phyloP scores from a whole-genome alignment of 2,888 invertebrate species.

The Idaea aversata region DNA sequence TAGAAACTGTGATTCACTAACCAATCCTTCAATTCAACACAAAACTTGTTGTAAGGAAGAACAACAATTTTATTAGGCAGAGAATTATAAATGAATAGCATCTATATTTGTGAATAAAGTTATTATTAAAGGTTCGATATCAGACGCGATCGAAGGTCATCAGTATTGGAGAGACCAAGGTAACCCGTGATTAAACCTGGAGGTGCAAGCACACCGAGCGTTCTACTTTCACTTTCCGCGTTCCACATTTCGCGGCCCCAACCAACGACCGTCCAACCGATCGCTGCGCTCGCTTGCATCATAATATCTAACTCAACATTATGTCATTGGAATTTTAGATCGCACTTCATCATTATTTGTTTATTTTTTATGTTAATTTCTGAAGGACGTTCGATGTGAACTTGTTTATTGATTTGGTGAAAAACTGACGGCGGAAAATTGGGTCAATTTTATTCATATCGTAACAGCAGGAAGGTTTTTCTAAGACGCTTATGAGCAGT shows the following conservation, averaged over 20 bases:
- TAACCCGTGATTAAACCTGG: background rate
- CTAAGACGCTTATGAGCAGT: no score
- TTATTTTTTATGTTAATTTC: slow-evolving; percentile 46
- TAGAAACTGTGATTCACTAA: no score
- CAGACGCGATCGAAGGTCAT: background rate
- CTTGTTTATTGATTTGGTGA: background rate
- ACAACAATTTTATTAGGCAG: no score
- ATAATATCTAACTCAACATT: slow-evolving; percentile 40
- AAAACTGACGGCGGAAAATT: background rate
- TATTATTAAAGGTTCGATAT: no score
- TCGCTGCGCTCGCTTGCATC: slow-evolving; percentile 55
- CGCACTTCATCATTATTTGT: slow-evolving; percentile 39
- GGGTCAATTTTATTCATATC: background rate
- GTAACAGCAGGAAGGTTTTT: no score
- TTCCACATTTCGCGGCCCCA: slow-evolving; percentile 55
- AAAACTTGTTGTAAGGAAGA: no score
- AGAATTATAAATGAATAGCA: no score
- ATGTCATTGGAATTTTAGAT: slow-evolving; percentile 64
- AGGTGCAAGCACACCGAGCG: slow-evolving; percentile 26
- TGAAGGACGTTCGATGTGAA: slow-evolving; percentile 56
- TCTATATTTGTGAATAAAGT: no score
- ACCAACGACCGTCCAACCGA: slow-evolving; percentile 43
- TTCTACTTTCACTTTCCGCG: slow-evolving; percentile 69
- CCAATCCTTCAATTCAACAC: no score
- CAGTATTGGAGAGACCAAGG: background rate